Evolutionary conservation across 2,888 invertebrate genomes (phyloP).

Genomic region (Odontothrips loti): DNA sequence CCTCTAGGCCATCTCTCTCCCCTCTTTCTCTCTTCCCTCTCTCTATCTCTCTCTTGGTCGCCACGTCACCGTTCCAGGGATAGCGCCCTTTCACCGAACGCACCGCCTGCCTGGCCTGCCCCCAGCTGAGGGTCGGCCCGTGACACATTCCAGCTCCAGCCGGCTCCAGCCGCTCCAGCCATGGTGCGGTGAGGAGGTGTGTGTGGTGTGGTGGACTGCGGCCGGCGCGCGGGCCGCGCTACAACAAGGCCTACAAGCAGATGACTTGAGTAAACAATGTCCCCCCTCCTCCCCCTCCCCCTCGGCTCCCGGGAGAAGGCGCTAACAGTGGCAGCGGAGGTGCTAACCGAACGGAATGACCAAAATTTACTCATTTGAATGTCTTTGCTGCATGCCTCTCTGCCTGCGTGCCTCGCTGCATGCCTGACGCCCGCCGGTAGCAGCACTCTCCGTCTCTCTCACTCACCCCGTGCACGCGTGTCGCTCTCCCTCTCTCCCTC

Average conservation of each 20-base stretch:
- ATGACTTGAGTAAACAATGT: constrained; percentile 7
- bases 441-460: not conserved
- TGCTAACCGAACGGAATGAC: constrained; percentile 9
- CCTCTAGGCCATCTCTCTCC: not conserved
- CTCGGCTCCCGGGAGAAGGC: not conserved
- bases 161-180: not conserved
- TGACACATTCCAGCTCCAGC: constrained; percentile 2
- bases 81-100: not conserved
- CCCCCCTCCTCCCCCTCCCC: too few species aligned
- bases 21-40: not conserved
- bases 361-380: constrained; percentile 23
- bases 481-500: not conserved
- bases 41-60: not conserved
- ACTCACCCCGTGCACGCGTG: not conserved
- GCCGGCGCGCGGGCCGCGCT: too few species aligned
- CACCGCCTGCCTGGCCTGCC: not conserved
- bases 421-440: not conserved
- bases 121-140: not conserved
- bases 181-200: too few species aligned
- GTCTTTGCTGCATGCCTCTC: not conserved
- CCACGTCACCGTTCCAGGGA: not conserved
- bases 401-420: not conserved
- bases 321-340: not conserved
- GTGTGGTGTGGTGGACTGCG: too few species aligned
- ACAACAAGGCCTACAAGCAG: not conserved